phyloP scores from a whole-genome alignment of 2,888 invertebrate genomes.

The Trichogramma dendrolimi region DNA sequence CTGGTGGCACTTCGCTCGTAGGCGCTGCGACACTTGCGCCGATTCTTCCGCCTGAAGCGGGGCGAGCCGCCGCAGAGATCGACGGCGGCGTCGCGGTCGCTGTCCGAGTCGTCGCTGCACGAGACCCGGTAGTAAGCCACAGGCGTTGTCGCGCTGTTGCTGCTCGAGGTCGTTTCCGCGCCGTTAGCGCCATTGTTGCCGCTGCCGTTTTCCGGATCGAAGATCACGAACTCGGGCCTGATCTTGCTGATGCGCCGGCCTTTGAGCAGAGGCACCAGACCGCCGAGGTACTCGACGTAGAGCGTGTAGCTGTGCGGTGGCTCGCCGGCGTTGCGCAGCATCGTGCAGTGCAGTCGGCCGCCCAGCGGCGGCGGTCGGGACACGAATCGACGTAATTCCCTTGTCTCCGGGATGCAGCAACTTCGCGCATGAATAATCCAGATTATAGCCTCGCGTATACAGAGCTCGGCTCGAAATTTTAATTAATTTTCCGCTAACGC shows the following conservation, averaged over 20 bases:
- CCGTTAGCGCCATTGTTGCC: not conserved
- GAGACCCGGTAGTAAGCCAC: constrained; percentile 40
- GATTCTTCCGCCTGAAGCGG: constrained; percentile 65
- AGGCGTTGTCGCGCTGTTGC: not conserved
- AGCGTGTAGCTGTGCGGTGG: constrained; percentile 79
- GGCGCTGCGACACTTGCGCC: constrained; percentile 43
- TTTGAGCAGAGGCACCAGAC: constrained; percentile 90
- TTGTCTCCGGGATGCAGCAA: constrained; percentile 92
- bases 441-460: not conserved
- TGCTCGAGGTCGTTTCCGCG: not conserved
- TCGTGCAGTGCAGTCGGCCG: constrained; percentile 92
- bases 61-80: constrained; percentile 73
- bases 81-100: constrained; percentile 54
- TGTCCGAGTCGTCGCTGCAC: constrained; percentile 59
- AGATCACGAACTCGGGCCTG: constrained; percentile 96
- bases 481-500: no score
- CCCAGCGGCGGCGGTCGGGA: constrained; percentile 82
- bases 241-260: constrained; percentile 95
- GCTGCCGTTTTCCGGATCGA: constrained; percentile 76
- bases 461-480: constrained; percentile 1
- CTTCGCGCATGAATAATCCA: constrained; percentile 46
- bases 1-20: constrained; percentile 52
- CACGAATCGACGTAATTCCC: constrained; percentile 86
- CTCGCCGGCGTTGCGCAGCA: constrained; percentile 89
- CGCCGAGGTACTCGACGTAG: constrained; percentile 93